Evolutionary conservation across 2,888 invertebrate genomes (phyloP), one percentile per base, ranked within the genome.

Genomic region (Conistra vaccinii): DNA sequence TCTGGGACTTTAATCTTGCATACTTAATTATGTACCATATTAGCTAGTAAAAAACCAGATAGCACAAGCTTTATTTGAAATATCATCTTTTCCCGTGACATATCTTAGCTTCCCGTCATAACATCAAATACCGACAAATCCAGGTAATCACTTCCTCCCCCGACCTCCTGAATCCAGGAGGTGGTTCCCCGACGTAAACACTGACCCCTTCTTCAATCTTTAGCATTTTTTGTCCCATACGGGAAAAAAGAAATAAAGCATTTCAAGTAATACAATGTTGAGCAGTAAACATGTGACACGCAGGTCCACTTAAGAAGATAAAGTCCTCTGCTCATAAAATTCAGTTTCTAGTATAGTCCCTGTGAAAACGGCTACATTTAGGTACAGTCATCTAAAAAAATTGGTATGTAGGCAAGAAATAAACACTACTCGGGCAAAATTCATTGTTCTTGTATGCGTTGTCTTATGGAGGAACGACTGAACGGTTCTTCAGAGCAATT

Each of bases 311-410:
- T 68, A 60, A 42, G 17, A 60, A 42, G 17, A 69, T 76, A 42
- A 76, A 69, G 20, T 57, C 12, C n/a, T 60, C 39, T 39, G 9
- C 32, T 1, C 17, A 23, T 20, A 10, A 66, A 55, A 78, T 70
- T 39, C 55, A 70, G 58, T 67, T 69, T 53, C 39, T 23, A 69
- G 10, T 39, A n/a, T n/a, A 35, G 26, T 62, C 68, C 69, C n/a
- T 45, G 69, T 60, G 75, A 71, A 61, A 60, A 57, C 35, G 10
- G 29, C 32, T 42, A 48, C 29, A 35, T 14, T 42, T 45, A 23
- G 12, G 62, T 75, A 53, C n/a, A 45, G 26, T 51, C n/a, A n/a
- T 45, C 17, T 45, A 45, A 39, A 42, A 29, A 35, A 60, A 42
- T 26, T 74, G 63, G 61, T 60, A 23, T 14, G 9, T 23, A 29